A percentile compares a stretch with the other conserved stretches of the same genome.
These are phyloP conservation scores for Sinosuthora webbiana DNA, from an alignment of 2,113 vertebrate species.

Conservation along the genomic window DNA sequence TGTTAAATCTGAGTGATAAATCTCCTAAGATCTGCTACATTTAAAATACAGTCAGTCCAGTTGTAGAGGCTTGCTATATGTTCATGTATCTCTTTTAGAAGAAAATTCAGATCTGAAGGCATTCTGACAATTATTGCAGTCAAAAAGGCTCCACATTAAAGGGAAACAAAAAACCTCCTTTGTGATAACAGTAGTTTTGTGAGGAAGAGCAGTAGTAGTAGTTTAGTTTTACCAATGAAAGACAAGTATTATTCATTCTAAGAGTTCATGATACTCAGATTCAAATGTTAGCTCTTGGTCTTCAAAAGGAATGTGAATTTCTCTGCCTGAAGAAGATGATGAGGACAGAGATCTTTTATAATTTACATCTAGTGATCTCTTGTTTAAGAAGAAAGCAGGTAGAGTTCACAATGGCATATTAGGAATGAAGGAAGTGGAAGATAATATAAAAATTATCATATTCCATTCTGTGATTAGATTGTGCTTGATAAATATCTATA, in stretches of 20 bases:
- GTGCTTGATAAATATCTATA: background rate
- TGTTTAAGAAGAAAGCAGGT: background rate
- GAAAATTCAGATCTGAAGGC: background rate
- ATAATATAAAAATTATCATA: background rate
- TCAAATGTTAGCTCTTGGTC: background rate
- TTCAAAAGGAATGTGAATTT: background rate
- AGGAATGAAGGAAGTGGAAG: background rate
- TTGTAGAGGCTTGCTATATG: accelerated
- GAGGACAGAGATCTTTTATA: background rate
- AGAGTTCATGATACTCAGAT: background rate
- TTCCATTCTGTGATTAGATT: background rate
- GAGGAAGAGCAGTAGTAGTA: background rate
- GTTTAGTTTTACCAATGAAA: background rate
- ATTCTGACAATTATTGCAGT: background rate
- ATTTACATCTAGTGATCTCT: background rate
- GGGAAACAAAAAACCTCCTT: accelerated
- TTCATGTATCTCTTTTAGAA: background rate
- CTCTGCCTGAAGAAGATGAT: background rate
- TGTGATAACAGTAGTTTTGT: background rate
- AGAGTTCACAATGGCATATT: background rate
- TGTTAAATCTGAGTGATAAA: background rate
- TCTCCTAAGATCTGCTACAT: background rate
- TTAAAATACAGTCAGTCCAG: background rate
- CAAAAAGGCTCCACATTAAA: background rate
- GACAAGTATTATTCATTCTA: background rate